Evolutionary conservation across 2,888 invertebrate genomes (phyloP).

Genomic region (Limulus polyphemus): DNA sequence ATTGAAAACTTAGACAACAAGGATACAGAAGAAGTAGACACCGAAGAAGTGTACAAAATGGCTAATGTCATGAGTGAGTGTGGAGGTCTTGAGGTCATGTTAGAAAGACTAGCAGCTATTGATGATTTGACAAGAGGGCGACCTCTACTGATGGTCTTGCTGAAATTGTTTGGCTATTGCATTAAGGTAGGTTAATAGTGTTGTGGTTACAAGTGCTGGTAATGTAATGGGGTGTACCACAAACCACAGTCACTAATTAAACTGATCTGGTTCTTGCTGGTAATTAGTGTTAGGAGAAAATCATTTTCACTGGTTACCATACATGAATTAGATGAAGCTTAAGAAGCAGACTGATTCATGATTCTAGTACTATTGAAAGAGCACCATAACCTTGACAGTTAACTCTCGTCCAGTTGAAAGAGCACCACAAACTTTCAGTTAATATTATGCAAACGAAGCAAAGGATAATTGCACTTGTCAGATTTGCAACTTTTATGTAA

Average conservation of each 20-base stretch:
- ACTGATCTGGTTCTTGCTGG: background rate
- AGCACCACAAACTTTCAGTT: no score
- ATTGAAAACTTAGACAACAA: constrained; percentile 82
- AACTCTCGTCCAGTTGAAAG: no score
- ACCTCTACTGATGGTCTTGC: constrained; percentile 71
- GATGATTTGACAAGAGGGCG: constrained; percentile 72
- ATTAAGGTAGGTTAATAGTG: constrained; percentile 48
- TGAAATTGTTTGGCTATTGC: constrained; percentile 77
- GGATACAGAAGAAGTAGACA: constrained; percentile 73
- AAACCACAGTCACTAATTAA: no score
- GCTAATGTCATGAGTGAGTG: constrained; percentile 71
- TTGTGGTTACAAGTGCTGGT: no score
- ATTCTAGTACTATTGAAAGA: no score
- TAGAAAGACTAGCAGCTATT: constrained; percentile 62
- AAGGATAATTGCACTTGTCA: no score
- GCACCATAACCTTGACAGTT: no score
- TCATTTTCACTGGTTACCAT: background rate
- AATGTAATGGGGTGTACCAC: background rate
- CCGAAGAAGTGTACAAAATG: constrained; percentile 86
- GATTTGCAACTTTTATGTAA: no score
- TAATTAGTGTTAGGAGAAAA: background rate
- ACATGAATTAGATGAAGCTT: no score
- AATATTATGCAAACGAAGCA: no score
- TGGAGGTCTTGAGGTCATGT: constrained; percentile 52
- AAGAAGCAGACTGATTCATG: background rate